These are phyloP conservation scores for Drosophila hydei DNA, from an alignment of 1,140 invertebrate genomes.

Conservation along the genomic window DNA sequence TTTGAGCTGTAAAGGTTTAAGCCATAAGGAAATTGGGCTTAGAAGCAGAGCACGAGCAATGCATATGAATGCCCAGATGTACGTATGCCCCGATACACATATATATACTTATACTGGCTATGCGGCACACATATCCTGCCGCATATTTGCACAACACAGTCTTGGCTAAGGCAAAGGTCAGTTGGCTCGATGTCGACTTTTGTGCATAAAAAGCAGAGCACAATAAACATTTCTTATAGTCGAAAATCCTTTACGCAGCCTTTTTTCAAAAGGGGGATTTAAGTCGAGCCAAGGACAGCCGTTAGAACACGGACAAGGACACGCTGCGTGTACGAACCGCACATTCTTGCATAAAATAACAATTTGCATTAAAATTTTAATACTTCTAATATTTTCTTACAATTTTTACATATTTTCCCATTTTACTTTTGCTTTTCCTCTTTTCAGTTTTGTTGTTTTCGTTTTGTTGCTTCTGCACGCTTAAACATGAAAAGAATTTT, in stretches of 20 bases:
- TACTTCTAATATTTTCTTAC: constrained; percentile 75
- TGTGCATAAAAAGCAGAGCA: constrained; percentile 56
- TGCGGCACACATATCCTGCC: constrained; percentile 27
- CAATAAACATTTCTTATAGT: constrained; percentile 56
- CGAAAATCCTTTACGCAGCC: constrained; percentile 72
- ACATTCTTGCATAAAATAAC: constrained; percentile 81
- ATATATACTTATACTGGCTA: not conserved
- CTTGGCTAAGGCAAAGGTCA: constrained; percentile 60
- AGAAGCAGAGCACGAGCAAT: constrained; percentile 41
- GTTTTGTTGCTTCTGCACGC: constrained; percentile 44
- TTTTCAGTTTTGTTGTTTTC: constrained; percentile 15
- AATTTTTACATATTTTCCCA: constrained; percentile 44
- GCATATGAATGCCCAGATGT: constrained; percentile 52
- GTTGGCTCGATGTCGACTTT: constrained; percentile 29
- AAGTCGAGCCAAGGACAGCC: constrained; percentile 40
- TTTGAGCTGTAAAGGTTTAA: constrained; percentile 54
- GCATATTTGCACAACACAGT: constrained; percentile 49
- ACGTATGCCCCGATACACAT: constrained; percentile 26
- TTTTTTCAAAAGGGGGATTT: constrained; percentile 73
- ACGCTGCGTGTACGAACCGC: constrained; percentile 30
- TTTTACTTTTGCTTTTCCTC: constrained; percentile 17
- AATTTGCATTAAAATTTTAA: constrained; percentile 81
- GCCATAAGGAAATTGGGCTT: constrained; percentile 46
- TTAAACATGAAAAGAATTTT: constrained; percentile 78
- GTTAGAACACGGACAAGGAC: constrained; percentile 13